Percentiles rank a stretch among this genome's conserved stretches.
phyloP scores from a whole-genome alignment of 2,888 invertebrate genomes.

The Diadromus collaris region DNA sequence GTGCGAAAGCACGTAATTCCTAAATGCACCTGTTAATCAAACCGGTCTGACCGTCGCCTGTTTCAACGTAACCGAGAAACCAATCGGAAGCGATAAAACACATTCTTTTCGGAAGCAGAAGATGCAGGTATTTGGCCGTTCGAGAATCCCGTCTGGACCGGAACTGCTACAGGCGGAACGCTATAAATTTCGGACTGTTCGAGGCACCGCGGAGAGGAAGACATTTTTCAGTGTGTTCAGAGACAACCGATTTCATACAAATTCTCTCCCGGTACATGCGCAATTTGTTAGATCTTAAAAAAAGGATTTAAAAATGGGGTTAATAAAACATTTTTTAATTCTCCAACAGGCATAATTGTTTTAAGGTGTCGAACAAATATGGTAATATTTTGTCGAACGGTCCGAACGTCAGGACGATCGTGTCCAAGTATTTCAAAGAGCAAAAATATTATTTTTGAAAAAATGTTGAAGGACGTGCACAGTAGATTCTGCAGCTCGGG shows the following conservation, averaged over 20 bases:
- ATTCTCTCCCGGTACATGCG: no score
- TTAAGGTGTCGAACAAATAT: not conserved
- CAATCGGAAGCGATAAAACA: slow-evolving; percentile 36
- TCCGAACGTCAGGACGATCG: not conserved
- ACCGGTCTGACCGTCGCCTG: slow-evolving; percentile 16
- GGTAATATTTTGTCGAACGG: not conserved
- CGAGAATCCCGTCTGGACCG: slow-evolving; percentile 53
- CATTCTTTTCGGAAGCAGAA: slow-evolving; percentile 15
- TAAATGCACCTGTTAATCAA: slow-evolving; percentile 40
- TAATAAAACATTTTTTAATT: no score
- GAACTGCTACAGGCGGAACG: slow-evolving; percentile 11
- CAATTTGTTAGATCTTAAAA: not conserved
- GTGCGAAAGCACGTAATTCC: slow-evolving; percentile 18
- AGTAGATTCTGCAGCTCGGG: not conserved
- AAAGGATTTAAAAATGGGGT: not conserved
- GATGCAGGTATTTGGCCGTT: slow-evolving; percentile 51
- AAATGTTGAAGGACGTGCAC: not conserved
- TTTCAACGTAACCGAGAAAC: not conserved
- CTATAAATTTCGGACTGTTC: slow-evolving; percentile 5
- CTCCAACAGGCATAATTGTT: no score
- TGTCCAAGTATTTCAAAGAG: not conserved
- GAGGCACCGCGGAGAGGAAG: not conserved
- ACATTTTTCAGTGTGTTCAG: not conserved
- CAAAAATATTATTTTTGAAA: not conserved
- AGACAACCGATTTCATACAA: not conserved